These are phyloP conservation scores for Contarinia nasturtii DNA, from an alignment of 1,140 invertebrate species.

Conservation along the genomic window DNA sequence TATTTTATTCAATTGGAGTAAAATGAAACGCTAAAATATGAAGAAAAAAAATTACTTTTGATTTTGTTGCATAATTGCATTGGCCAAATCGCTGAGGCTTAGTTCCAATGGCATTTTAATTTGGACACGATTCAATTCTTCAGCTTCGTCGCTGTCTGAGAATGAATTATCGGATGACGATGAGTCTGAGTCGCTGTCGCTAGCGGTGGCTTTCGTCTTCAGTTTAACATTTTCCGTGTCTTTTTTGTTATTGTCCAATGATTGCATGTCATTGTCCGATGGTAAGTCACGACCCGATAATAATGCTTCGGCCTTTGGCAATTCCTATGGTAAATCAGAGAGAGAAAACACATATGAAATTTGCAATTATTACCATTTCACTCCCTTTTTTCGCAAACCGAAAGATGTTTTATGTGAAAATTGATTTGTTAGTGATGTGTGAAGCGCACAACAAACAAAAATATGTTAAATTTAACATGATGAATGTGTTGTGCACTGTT, in stretches of 20 bases:
- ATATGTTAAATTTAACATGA: too few species aligned
- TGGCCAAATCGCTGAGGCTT: conserved; percentile 59
- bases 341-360: too few species aligned
- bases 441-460: too few species aligned
- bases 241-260: conserved; percentile 13
- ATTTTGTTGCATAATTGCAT: conserved; percentile 53
- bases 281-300: not conserved
- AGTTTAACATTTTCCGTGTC: conserved; percentile 16
- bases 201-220: conserved; percentile 10
- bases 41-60: conserved; percentile 29
- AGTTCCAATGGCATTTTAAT: conserved; percentile 59
- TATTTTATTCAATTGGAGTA: conserved; percentile 5
- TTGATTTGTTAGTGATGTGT: too few species aligned
- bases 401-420: too few species aligned
- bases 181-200: conserved; percentile 11
- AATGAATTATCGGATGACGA: conserved; percentile 14
- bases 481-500: too few species aligned
- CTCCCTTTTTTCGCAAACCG: too few species aligned
- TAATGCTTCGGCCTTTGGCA: conserved; percentile 19
- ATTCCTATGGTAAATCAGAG: conserved; percentile 10
- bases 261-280: too few species aligned
- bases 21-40: not conserved
- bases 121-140: conserved; percentile 37
- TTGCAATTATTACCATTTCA: too few species aligned
- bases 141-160: conserved; percentile 26